Percentiles rank a stretch among this genome's conserved stretches.
phyloP scores from a whole-genome alignment of 37 sponge, comb jelly and placozoan species.

The Spongilla lacustris region DNA sequence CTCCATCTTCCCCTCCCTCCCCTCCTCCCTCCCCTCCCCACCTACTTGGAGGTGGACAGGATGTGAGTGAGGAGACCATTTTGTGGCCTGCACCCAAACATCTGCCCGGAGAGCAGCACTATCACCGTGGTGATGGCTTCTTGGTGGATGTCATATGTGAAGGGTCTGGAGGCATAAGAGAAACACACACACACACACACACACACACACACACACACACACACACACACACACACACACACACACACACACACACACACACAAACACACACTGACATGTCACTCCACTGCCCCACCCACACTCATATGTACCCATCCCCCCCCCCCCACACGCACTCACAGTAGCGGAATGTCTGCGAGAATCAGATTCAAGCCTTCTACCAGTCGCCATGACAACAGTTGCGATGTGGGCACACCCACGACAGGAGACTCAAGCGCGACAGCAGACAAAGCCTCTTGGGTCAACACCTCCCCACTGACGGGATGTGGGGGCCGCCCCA shows the following conservation, averaged over 20 bases:
- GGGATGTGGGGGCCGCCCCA: neutral
- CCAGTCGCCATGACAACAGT: constrained; percentile 50
- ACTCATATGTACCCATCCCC: neutral
- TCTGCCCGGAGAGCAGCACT: constrained; percentile 72
- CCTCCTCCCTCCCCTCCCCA: neutral
- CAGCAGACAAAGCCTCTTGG: neutral
- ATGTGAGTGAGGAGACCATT: constrained; percentile 55
- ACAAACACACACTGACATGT: neutral
- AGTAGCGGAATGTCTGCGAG: constrained; percentile 33
- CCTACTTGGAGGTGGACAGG: constrained; percentile 40
- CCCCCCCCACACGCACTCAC: constrained; percentile 36
- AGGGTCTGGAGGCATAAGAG: constrained; percentile 35
- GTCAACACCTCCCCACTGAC: neutral
- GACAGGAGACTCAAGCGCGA: neutral
- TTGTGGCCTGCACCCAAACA: constrained; percentile 42
- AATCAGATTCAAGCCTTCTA: constrained; percentile 33
- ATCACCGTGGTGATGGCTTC: constrained; percentile 61
- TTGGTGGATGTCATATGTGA: constrained; percentile 77
- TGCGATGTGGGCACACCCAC: neutral
- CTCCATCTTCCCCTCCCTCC: neutral
- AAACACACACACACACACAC: constrained; percentile 6
- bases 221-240: neutral
- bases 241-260: neutral
- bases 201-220: neutral
- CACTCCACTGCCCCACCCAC: no score